A percentile compares a stretch with the other conserved stretches of the same genome.
Conservation (phyloP, 2,797 vertebrate species). For the Lagorchestes hirsutus region DNA sequence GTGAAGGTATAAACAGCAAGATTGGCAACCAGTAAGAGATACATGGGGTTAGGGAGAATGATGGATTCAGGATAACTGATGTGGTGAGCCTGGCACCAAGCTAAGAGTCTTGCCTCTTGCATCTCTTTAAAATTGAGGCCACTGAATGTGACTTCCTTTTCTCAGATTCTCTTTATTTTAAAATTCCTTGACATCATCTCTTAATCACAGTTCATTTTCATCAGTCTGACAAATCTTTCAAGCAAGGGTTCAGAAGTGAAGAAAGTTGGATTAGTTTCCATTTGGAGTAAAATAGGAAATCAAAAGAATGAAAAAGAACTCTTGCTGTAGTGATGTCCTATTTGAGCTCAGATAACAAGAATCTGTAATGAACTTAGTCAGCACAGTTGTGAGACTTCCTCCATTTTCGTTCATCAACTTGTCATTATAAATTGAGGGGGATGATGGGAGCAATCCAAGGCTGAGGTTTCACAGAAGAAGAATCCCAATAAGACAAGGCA, state of each 20-base stretch:
- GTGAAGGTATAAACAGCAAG: neutral
- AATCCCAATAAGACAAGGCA: neutral
- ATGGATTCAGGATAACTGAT: neutral
- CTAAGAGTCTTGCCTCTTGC: neutral
- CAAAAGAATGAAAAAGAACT: neutral
- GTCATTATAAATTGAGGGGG: neutral
- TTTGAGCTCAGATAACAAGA: neutral
- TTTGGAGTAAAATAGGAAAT: neutral
- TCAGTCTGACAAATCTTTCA: neutral
- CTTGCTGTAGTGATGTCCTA: neutral
- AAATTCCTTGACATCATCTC: neutral
- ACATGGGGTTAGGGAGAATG: neutral
- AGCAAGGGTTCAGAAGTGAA: neutral
- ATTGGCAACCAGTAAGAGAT: neutral
- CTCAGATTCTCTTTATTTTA: neutral
- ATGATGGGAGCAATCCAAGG: neutral
- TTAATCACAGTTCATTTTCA: neutral
- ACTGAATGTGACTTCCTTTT: neutral
- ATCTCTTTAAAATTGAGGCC: neutral
- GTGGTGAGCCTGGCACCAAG: neutral
- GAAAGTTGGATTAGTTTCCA: neutral
- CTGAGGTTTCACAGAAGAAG: neutral
- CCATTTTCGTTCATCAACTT: neutral
- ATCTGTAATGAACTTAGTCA: neutral
- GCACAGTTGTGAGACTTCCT: neutral